Conservation (phyloP, 1,140 invertebrate genomes). For the Platorchestia sp. region DNA sequence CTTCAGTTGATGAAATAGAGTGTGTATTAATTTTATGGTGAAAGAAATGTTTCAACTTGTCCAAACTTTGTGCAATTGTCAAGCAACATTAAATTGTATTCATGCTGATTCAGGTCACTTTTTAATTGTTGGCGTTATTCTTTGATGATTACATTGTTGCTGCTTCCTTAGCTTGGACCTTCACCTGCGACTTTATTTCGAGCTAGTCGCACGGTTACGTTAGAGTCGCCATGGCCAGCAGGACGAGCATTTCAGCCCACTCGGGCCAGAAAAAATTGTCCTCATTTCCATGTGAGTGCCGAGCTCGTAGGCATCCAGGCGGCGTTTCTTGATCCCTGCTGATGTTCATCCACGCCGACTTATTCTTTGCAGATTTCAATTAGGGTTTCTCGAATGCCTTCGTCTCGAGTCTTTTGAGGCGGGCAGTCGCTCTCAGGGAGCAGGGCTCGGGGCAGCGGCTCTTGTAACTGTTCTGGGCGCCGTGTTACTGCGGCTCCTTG, state of each 20-base stretch:
- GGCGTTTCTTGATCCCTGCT: conserved; percentile 5
- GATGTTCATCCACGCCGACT: neutral
- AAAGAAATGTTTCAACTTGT: neutral
- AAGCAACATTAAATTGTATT: neutral
- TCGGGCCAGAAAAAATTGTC: neutral
- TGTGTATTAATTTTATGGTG: neutral
- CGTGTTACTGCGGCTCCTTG: neutral
- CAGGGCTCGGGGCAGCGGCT: neutral
- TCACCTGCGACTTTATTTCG: neutral
- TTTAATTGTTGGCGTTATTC: neutral
- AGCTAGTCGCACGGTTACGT: neutral
- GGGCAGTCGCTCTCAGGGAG: neutral
- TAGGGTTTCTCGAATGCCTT: neutral
- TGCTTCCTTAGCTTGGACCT: neutral
- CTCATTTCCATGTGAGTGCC: neutral
- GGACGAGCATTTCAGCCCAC: neutral
- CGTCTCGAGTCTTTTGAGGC: neutral
- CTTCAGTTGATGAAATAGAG: neutral
- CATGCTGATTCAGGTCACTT: neutral
- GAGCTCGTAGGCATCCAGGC: neutral
- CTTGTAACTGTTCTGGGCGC: neutral
- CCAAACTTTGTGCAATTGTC: neutral
- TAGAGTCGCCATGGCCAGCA: neutral
- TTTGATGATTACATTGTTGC: neutral
- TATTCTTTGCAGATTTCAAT: neutral